These are phyloP conservation scores for Nomada lathburiana DNA, from an alignment of 2,888 invertebrate species.

Conservation along the genomic window DNA sequence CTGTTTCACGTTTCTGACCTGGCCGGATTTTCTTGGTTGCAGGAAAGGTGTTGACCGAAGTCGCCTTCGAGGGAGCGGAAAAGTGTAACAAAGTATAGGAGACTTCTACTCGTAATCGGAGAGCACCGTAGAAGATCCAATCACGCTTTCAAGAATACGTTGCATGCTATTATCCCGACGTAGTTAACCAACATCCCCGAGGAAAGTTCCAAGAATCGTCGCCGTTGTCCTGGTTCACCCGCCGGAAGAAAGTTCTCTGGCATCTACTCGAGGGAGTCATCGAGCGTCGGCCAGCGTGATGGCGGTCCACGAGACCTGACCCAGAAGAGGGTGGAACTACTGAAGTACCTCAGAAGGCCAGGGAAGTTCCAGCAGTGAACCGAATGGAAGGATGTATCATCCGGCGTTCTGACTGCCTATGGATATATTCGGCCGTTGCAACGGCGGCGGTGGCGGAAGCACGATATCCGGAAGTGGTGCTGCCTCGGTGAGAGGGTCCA, in stretches of 20 bases:
- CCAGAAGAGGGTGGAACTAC: not conserved
- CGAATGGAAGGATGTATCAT: slow-evolving; percentile 79
- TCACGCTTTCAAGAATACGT: too few relatives aligned
- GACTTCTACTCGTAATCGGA: too few relatives aligned
- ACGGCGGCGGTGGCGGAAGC: slow-evolving; percentile 80
- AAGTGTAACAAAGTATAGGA: not conserved
- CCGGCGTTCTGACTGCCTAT: slow-evolving; percentile 83
- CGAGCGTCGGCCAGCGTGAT: slow-evolving; percentile 32
- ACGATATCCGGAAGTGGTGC: slow-evolving; percentile 77
- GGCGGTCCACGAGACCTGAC: slow-evolving; percentile 36
- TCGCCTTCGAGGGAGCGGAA: not conserved
- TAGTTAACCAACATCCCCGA: not conserved
- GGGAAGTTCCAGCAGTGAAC: slow-evolving; percentile 56
- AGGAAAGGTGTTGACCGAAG: not conserved
- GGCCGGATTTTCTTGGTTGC: slow-evolving; percentile 31
- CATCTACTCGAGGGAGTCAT: not conserved
- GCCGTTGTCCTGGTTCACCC: not conserved
- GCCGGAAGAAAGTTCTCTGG: not conserved
- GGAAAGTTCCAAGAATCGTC: not conserved
- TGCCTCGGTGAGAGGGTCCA: slow-evolving; percentile 70
- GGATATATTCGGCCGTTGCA: slow-evolving; percentile 84
- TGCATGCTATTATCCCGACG: not conserved
- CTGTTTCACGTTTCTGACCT: not conserved
- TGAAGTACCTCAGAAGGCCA: slow-evolving; percentile 15
- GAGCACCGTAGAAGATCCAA: too few relatives aligned